Evolutionary conservation across 2,113 vertebrate species (phyloP).

Genomic region (Spermophilus dauricus): DNA sequence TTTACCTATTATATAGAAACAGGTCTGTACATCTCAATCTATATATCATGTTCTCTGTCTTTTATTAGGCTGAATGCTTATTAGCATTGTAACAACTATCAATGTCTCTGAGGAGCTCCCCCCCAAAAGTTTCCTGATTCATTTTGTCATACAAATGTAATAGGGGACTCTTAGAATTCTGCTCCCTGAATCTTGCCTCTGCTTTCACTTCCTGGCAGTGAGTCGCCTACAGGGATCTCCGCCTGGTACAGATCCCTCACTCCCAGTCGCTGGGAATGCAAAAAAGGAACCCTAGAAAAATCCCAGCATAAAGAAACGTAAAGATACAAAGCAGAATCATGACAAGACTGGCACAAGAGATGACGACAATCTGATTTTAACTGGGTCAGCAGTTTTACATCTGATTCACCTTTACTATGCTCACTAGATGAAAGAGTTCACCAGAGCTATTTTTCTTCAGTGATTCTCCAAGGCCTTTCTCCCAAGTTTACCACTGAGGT

Average conservation of each 20-base stretch:
- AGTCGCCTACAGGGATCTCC: background rate
- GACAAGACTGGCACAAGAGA: background rate
- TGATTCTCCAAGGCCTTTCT: background rate
- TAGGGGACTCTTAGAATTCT: background rate
- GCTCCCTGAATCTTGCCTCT: background rate
- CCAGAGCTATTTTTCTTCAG: background rate
- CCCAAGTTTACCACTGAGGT: background rate
- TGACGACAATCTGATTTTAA: background rate
- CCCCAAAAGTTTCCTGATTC: background rate
- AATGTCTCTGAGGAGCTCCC: background rate
- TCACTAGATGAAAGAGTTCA: background rate
- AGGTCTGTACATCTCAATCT: background rate
- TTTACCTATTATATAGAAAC: background rate
- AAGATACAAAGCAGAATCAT: background rate
- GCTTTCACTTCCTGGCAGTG: background rate
- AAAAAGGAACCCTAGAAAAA: background rate
- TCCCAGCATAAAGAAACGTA: background rate
- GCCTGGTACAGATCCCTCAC: background rate
- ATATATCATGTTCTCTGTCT: background rate
- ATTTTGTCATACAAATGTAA: background rate
- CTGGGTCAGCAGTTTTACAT: background rate
- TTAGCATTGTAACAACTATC: background rate
- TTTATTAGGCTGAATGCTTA: background rate
- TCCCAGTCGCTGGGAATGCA: background rate
- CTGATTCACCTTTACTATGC: background rate